Conservation (phyloP, 1,140 invertebrate genomes). For the Mesaphorura yosii region DNA sequence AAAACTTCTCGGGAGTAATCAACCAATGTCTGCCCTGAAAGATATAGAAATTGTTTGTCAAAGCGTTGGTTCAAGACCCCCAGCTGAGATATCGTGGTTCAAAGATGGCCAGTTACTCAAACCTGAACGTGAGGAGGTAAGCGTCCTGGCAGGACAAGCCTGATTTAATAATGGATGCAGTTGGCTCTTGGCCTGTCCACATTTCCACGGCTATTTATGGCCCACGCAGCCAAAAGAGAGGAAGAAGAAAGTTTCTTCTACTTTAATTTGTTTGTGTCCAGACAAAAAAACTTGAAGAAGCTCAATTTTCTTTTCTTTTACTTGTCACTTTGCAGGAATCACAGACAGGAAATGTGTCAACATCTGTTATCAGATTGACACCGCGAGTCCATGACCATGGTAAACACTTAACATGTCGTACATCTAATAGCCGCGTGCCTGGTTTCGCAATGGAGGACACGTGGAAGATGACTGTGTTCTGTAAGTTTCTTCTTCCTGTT, state of each 20-base stretch:
- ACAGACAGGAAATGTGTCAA: constrained; percentile 30
- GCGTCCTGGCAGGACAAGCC: no score
- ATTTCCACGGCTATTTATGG: background rate
- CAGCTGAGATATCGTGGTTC: constrained; percentile 34
- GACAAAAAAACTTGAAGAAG: background rate
- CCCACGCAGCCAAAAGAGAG: no score
- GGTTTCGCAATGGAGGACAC: constrained; percentile 30
- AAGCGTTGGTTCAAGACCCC: constrained; percentile 37
- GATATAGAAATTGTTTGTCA: constrained; percentile 37
- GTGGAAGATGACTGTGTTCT: constrained; percentile 32
- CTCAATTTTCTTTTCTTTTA: background rate
- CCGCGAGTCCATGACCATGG: constrained; percentile 31
- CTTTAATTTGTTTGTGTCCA: background rate
- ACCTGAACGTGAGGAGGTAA: constrained; percentile 24
- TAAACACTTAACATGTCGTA: constrained; percentile 28
- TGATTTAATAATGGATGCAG: no score
- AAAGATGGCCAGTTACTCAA: constrained; percentile 30
- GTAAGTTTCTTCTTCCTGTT: constrained; percentile 25
- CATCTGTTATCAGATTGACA: constrained; percentile 28
- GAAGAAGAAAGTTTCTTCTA: background rate
- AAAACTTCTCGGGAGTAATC: constrained; percentile 32
- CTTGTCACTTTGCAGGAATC: constrained; percentile 21
- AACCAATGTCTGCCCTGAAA: constrained; percentile 35
- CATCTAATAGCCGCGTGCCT: constrained; percentile 25
- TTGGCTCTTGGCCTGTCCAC: background rate